A percentile compares a stretch with the other conserved stretches of the same genome.
These are phyloP conservation scores for Lepus europaeus DNA, from an alignment of 2,113 vertebrate species.

Conservation along the genomic window DNA sequence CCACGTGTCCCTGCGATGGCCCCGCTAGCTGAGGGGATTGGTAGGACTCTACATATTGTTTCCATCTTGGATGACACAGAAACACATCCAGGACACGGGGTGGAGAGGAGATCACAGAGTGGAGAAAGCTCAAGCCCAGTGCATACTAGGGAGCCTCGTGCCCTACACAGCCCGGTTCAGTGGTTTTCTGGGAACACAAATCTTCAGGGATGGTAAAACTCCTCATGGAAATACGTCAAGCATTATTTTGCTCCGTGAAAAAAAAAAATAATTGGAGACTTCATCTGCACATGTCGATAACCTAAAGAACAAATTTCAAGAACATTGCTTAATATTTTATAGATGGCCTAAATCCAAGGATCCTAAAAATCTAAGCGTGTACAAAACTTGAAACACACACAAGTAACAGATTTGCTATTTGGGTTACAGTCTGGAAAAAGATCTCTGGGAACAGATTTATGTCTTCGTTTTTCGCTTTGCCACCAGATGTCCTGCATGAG, in stretches of 20 bases:
- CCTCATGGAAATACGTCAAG: background rate
- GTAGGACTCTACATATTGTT: background rate
- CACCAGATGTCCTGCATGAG: constrained; percentile 89
- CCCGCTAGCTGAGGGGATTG: background rate
- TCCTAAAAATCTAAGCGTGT: background rate
- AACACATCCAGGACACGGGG: background rate
- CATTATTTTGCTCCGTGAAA: constrained; percentile 21
- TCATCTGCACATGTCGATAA: background rate
- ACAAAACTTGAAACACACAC: constrained; percentile 22
- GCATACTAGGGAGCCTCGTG: background rate
- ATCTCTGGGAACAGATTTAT: constrained; percentile 79
- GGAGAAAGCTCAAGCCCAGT: background rate
- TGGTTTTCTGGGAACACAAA: constrained; percentile 38
- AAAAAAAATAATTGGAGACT: background rate
- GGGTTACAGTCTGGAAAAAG: constrained; percentile 55
- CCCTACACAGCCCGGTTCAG: background rate
- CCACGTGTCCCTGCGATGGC: background rate
- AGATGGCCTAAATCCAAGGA: background rate
- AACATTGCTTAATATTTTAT: background rate
- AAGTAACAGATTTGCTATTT: constrained; percentile 63
- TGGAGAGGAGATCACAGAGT: background rate
- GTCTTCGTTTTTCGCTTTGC: constrained; percentile 80
- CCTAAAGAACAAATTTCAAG: background rate
- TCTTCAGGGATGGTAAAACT: constrained; percentile 9
- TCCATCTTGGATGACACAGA: background rate